A percentile compares a stretch with the other conserved stretches of the same genome.
Conservation (phyloP, 2,888 invertebrate species). For the Caenorhabditis drosophilae region DNA sequence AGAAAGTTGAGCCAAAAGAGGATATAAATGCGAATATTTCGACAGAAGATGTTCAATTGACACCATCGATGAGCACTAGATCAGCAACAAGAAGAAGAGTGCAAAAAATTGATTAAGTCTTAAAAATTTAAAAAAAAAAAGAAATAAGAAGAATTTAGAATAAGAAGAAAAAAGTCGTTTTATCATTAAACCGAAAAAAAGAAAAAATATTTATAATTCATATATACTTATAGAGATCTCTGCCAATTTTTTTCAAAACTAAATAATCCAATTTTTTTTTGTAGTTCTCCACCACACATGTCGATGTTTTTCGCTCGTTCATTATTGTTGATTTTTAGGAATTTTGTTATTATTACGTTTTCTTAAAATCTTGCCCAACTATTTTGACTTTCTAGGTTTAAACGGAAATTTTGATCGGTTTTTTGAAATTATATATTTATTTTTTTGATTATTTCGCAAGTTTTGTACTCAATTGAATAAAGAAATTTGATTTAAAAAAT, state of each 20-base stretch:
- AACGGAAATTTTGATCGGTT: not conserved
- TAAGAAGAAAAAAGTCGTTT: too few relatives aligned
- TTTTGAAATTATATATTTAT: constrained; percentile 8
- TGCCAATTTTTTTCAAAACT: constrained; percentile 18
- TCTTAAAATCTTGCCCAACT: too few relatives aligned
- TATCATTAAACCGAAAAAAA: too few relatives aligned
- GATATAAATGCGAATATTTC: constrained; percentile 48
- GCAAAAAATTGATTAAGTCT: constrained; percentile 45
- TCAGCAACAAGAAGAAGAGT: constrained; percentile 31
- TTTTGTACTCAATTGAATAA: too few relatives aligned
- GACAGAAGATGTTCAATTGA: constrained; percentile 5
- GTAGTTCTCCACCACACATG: constrained; percentile 20
- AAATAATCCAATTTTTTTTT: constrained; percentile 11
- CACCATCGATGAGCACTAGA: constrained; percentile 21
- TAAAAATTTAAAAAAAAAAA: too few relatives aligned
- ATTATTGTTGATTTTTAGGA: constrained; percentile 10
- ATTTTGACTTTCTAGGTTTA: not conserved
- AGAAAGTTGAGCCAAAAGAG: constrained; percentile 32
- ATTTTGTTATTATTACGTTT: too few relatives aligned
- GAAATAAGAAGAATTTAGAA: too few relatives aligned
- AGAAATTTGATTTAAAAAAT: too few relatives aligned
- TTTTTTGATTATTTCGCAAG: too few relatives aligned
- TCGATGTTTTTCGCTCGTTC: constrained; percentile 6
- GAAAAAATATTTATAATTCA: too few relatives aligned
- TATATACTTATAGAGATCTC: too few relatives aligned